These are phyloP conservation scores for Sorex fumeus DNA, from an alignment of 2,113 vertebrate genomes.

Conservation along the genomic window DNA sequence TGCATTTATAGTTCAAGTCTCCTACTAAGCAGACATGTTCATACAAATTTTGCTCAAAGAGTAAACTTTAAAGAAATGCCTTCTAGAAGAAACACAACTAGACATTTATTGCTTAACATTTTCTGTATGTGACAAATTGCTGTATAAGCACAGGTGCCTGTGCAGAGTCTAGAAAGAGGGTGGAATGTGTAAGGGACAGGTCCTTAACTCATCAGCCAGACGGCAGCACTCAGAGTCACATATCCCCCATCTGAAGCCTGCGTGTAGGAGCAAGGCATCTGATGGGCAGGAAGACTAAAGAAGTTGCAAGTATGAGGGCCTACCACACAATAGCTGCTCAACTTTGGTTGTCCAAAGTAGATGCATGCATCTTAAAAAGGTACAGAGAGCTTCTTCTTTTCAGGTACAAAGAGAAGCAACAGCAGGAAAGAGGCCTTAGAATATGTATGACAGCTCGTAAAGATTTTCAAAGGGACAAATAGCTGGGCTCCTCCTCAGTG, in stretches of 20 bases:
- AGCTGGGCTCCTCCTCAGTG: not conserved
- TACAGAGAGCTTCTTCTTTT: conserved; percentile 17
- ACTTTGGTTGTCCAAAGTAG: not conserved
- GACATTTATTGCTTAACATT: conserved; percentile 35
- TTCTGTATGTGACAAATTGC: too few species aligned
- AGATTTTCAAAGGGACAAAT: conserved; percentile 21
- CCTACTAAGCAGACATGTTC: conserved; percentile 65
- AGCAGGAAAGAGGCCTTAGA: conserved; percentile 34
- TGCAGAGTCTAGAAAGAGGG: not conserved
- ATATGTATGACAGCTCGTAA: not conserved
- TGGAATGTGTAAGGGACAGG: not conserved
- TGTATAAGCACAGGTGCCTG: not conserved
- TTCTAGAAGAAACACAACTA: not conserved
- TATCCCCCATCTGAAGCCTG: conserved; percentile 30
- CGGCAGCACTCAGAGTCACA: not conserved
- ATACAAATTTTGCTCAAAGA: conserved; percentile 61
- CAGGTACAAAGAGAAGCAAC: not conserved
- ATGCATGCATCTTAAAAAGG: not conserved
- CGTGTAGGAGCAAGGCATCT: not conserved
- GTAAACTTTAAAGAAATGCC: fast-evolving
- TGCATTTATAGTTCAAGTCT: conserved; percentile 43
- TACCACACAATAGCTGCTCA: not conserved
- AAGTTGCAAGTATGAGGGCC: not conserved
- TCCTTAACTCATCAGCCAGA: not conserved
- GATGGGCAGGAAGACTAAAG: not conserved